Evolutionary conservation across 2,888 invertebrate genomes (phyloP), one percentile per base, ranked within the genome.

Genomic region (Antitype chi): DNA sequence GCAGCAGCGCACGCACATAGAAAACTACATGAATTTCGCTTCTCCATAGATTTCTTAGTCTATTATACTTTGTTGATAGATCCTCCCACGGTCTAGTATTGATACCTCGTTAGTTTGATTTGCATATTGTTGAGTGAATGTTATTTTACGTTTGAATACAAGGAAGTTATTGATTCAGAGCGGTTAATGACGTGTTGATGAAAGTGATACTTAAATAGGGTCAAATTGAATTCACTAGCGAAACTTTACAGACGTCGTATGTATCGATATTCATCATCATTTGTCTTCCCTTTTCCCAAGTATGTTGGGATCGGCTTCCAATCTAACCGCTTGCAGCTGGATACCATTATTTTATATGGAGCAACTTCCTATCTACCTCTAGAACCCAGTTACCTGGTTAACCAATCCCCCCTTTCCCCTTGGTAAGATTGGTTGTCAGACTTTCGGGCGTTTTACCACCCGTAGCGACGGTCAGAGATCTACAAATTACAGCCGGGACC

Each of bases 11-110:
- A 32, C 9, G 9, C 20, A 4, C 20, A 4, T 5, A 32, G 20
- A 2, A 74, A 57, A 28, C 5, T 11, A 25, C 7, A 15, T 8
- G 2, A 17, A 11, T 28, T 43, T 13, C 20, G 2, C 32, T 32
- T 47, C 59, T 76, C 52, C 64, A 52, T 3, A 5, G 25, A n/a
- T 79, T 57, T 5, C 11, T 25, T 20, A 15, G 13, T 68, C 57
- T 82, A 20, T 72, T 59, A 68, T 47, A 75, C 73, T 71, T 66
- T 76, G 79, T 82, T 78, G 79, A 85, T 76, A 79, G 63, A 38
- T 76, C 75, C 73, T 85, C 86, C 75, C 85, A 87, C 87, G 87
- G 77, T 66, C 60, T 11, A 28, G 38, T 84, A 73, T 73, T 70
- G 76, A 76, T 1, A 66, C 72, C 76, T 84, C 74, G 84, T 80